Evolutionary conservation across 1,140 invertebrate genomes (phyloP), one percentile per base, ranked within the genome.

Genomic region (Sinonovacula constricta): DNA sequence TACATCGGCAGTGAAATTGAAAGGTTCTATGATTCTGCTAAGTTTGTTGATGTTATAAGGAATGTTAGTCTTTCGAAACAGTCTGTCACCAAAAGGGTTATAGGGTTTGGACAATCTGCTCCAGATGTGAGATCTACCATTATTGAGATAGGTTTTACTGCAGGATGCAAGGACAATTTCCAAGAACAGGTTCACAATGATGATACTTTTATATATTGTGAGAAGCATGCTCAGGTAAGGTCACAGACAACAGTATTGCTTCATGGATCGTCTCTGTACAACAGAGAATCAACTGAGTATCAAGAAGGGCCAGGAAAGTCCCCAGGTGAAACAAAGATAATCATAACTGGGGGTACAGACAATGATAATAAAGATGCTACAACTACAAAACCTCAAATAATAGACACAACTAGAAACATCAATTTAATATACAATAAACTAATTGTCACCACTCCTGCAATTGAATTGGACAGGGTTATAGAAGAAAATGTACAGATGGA

Each of bases 11-110:
- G n/a, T n/a, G n/a, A n/a, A n/a, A n/a, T n/a, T n/a, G n/a, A n/a
- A n/a, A n/a, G n/a, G n/a, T n/a, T n/a, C n/a, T n/a, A n/a, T n/a
- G n/a, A n/a, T n/a, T n/a, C n/a, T n/a, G n/a, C n/a, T n/a, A n/a
- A n/a, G n/a, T n/a, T n/a, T n/a, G 30, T 57, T 56, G 54, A 70
- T 45, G 33, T 70, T 34, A 57, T 70, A 12, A 70, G 34, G 24
- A 59, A 70, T 57, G 67, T 70, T 14, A n/a, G 67, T 34, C 1
- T 5, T 18, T 30, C 28, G 26, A n/a, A 26, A 4, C 39, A 33
- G 28, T 36, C 51, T 39, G 67, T 51, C n/a, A 15, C 39, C 7
- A 30, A 34, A 18, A 70, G 59, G 39, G 67, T 70, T 2, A 70
- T 57, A 18, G 30, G 53, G 2, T 70, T 70, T 57, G 67, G 67